Percentiles rank a stretch among this genome's conserved stretches.
phyloP scores from a whole-genome alignment of 2,888 invertebrate species.

The Cosmia trapezina region DNA sequence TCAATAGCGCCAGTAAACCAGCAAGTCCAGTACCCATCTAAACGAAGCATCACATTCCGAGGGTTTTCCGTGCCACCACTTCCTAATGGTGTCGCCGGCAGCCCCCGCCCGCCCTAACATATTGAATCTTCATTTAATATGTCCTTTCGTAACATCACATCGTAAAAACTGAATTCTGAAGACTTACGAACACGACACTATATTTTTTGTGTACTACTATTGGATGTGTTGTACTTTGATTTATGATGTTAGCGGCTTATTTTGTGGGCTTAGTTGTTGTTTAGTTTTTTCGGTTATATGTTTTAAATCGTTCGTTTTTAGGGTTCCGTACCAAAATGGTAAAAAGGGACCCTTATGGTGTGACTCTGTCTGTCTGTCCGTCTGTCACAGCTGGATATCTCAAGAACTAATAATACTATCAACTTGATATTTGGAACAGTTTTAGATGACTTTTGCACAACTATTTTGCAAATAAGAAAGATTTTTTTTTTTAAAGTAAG shows the following conservation, averaged over 20 bases:
- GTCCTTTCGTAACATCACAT: slow-evolving; percentile 76
- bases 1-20: slow-evolving; percentile 16
- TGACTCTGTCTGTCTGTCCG: too few relatives aligned
- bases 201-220: slow-evolving; percentile 63
- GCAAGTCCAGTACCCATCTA: slow-evolving; percentile 51
- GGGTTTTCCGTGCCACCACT: slow-evolving; percentile 86
- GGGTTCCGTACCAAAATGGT: too few relatives aligned
- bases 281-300: background rate
- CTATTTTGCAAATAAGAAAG: too few relatives aligned
- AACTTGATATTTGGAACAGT: too few relatives aligned
- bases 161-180: slow-evolving; percentile 76
- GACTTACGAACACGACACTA: slow-evolving; percentile 66
- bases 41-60: slow-evolving; percentile 83
- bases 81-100: slow-evolving; percentile 85
- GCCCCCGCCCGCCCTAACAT: slow-evolving; percentile 79
- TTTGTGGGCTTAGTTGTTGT: background rate
- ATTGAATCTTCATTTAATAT: slow-evolving; percentile 88
- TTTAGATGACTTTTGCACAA: too few relatives aligned
- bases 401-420: too few relatives aligned
- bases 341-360: too few relatives aligned
- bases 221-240: slow-evolving; percentile 50
- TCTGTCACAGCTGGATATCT: too few relatives aligned
- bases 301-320: background rate
- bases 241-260: slow-evolving; percentile 28
- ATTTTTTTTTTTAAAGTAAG: too few relatives aligned